Conservation (phyloP, 92 coral and sea anemone genomes). For the Anthopleura xanthogrammica region DNA sequence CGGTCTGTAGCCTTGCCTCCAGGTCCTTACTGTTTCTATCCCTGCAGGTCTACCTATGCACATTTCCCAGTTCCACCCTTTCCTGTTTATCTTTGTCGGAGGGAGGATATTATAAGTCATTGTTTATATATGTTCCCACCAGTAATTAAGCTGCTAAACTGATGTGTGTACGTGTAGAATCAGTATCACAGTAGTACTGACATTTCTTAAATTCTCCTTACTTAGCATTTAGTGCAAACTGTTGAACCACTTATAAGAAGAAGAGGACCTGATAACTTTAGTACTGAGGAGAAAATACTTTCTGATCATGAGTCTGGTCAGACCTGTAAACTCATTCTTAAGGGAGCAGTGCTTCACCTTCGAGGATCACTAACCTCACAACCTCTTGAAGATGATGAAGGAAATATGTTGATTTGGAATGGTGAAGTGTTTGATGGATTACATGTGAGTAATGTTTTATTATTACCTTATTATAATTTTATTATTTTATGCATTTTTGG, state of each 20-base stretch:
- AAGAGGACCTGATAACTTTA: conserved; percentile 83
- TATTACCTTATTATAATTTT: too few relatives aligned
- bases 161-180: too few relatives aligned
- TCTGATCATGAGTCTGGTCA: not conserved
- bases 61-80: too few relatives aligned
- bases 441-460: conserved; percentile 36
- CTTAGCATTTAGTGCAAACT: conserved; percentile 46
- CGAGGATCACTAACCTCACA: conserved; percentile 83
- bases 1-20: too few relatives aligned
- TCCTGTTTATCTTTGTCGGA: too few relatives aligned
- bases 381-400: conserved; percentile 64
- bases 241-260: conserved; percentile 56
- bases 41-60: too few relatives aligned
- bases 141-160: too few relatives aligned
- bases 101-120: too few relatives aligned
- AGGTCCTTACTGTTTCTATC: not conserved
- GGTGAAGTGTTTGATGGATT: conserved; percentile 97
- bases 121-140: too few relatives aligned
- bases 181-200: not conserved
- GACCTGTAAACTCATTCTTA: conserved; percentile 29
- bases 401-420: conserved; percentile 89
- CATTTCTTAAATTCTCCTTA: not conserved
- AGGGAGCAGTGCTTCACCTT: conserved; percentile 80
- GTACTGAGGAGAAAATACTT: conserved; percentile 15
- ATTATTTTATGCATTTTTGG: too few relatives aligned